phyloP scores from a whole-genome alignment of 2,113 vertebrate species.

The Prunella fulvescens region DNA sequence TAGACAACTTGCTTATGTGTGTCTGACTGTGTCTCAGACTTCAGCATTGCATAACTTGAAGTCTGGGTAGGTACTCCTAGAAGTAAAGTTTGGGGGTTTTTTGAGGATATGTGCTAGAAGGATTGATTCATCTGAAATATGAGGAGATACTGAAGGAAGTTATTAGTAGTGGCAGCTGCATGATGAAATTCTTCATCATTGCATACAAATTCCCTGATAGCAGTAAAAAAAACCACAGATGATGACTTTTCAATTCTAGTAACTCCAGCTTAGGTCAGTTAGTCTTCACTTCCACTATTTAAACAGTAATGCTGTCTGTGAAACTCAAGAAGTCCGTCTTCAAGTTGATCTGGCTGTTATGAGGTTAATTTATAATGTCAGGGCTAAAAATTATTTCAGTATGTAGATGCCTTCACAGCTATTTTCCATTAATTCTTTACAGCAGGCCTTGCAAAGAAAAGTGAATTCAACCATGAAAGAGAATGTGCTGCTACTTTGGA shows the following conservation, averaged over 20 bases:
- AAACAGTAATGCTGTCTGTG: background rate
- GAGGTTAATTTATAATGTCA: background rate
- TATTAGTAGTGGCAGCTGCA: background rate
- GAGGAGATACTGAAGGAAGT: background rate
- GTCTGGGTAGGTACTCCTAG: background rate
- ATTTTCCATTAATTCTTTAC: background rate
- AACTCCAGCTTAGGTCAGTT: background rate
- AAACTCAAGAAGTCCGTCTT: background rate
- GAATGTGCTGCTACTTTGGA: slow-evolving; percentile 83
- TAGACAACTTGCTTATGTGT: background rate
- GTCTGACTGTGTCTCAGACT: background rate
- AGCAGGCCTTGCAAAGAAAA: background rate
- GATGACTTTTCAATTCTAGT: background rate
- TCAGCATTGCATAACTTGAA: background rate
- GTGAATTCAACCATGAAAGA: slow-evolving; percentile 52
- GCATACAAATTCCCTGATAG: background rate
- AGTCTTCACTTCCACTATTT: background rate
- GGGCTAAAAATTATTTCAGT: background rate
- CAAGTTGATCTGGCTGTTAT: background rate
- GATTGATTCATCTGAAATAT: background rate
- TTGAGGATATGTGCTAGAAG: background rate
- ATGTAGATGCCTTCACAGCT: background rate
- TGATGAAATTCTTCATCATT: background rate
- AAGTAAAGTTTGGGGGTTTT: background rate
- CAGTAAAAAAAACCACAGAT: background rate